Conservation (phyloP, 1,140 invertebrate species). For the Bemisia tabaci region DNA sequence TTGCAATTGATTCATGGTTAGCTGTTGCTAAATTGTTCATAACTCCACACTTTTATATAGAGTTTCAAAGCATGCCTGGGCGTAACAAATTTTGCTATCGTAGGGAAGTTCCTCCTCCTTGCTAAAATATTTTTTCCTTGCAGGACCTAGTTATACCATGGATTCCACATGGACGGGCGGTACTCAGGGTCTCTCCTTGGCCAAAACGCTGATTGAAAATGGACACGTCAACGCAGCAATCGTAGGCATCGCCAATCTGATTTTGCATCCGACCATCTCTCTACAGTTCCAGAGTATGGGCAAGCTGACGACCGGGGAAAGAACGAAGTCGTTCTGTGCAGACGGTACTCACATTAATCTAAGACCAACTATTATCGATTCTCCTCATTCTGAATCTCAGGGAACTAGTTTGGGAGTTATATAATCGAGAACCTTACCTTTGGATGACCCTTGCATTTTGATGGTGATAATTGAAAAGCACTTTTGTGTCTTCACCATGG, state of each 20-base stretch:
- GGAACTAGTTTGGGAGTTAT: no score
- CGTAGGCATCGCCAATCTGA: constrained; percentile 45
- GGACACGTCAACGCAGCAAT: constrained; percentile 52
- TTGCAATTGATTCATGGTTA: no score
- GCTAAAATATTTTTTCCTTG: not conserved
- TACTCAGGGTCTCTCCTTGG: constrained; percentile 46
- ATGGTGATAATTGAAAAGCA: no score
- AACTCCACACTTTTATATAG: no score
- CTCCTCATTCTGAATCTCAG: no score
- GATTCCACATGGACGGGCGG: constrained; percentile 60
- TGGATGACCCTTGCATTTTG: no score
- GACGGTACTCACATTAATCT: constrained; percentile 33
- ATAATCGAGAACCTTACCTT: no score
- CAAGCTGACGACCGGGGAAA: constrained; percentile 46
- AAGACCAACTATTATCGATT: no score
- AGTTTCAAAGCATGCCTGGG: no score
- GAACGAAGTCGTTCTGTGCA: constrained; percentile 51
- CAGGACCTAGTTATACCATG: constrained; percentile 52
- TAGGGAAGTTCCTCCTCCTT: not conserved
- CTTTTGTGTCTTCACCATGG: no score
- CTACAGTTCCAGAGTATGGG: constrained; percentile 42
- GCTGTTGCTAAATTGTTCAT: no score
- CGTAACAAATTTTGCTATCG: no score
- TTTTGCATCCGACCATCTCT: constrained; percentile 44
- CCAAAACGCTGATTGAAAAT: constrained; percentile 41